Evolutionary conservation across 1,140 invertebrate species (phyloP), one percentile per base, ranked within the genome.

Genomic region (Paracyclopina nana): DNA sequence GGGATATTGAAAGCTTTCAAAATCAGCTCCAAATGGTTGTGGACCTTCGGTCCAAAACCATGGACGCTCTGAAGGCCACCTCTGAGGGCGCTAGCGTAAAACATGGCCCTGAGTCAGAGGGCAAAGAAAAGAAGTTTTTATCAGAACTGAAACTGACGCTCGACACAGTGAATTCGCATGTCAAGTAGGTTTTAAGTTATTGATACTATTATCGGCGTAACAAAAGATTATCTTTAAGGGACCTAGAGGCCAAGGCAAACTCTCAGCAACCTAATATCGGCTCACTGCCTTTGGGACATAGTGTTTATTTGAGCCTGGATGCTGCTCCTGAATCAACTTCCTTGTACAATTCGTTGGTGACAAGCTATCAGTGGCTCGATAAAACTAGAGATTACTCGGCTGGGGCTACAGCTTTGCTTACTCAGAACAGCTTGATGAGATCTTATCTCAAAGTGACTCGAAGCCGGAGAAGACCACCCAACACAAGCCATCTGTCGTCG

Each of bases 361-460:
- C 25, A n/a, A 27, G 45, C 45, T 48, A 48, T 31, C 22, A 29
- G 6, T 48, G 45, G 45, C 45, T 48, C 9, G 45, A 48, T 22
- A 48, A 50, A 20, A 29, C 48, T 44, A 28, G 40, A 14, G 48
- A 50, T 5, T 50, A 50, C 14, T 28, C 48, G 8, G 34, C 29
- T 12, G 26, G 18, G 11, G 48, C 48, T 4, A 31, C 48, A 4
- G 22, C 29, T 4, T 29, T 42, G 14, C 48, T 50, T 14, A 40
- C 14, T n/a, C 30, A 41, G 14, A 50, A 50, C 29, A 25, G 25
- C 14, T 31, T 50, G 11, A 50, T 18, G 12, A n/a, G 48, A 29
- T 50, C 48, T 9, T 42, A 42, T 31, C n/a, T n/a, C n/a, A 42
- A 38, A 18, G 48, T 50, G n/a, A 22, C 48, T 12, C 41, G 40